These are phyloP conservation scores for Meghimatium bilineatum DNA, from an alignment of 2,888 invertebrate species.

Conservation along the genomic window DNA sequence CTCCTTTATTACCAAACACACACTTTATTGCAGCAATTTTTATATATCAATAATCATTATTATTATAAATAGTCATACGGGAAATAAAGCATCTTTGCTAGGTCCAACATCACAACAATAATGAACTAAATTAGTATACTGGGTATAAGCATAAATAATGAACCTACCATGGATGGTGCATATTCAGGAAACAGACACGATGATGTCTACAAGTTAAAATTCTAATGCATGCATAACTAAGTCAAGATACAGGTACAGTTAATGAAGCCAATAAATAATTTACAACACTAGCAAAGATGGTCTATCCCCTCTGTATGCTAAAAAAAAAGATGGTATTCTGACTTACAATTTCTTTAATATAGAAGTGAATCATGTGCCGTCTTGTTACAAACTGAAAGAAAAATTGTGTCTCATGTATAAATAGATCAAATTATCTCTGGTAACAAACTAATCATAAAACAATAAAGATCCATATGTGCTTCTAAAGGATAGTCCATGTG, in stretches of 20 bases:
- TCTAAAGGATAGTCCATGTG: background rate
- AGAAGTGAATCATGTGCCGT: background rate
- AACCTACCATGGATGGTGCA: slow-evolving; percentile 27
- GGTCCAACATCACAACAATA: slow-evolving; percentile 37
- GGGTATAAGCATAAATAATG: slow-evolving; percentile 37
- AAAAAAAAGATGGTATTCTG: slow-evolving; percentile 3
- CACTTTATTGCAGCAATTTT: slow-evolving; percentile 41
- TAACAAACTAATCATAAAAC: background rate
- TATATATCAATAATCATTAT: slow-evolving; percentile 30
- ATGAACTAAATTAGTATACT: slow-evolving; percentile 26
- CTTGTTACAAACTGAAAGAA: background rate
- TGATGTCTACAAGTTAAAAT: slow-evolving; percentile 37
- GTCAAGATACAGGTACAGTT: slow-evolving; percentile 37
- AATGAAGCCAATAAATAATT: slow-evolving; percentile 36
- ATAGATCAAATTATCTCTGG: background rate
- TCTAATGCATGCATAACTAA: slow-evolving; percentile 50
- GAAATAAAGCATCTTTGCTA: slow-evolving; percentile 50
- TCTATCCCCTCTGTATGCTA: slow-evolving; percentile 42
- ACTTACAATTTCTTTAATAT: slow-evolving; percentile 3
- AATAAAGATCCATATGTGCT: background rate
- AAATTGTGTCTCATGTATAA: background rate
- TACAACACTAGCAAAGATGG: slow-evolving; percentile 47
- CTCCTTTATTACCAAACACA: slow-evolving; percentile 46
- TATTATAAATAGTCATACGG: slow-evolving; percentile 24
- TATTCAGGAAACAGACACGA: slow-evolving; percentile 18